Evolutionary conservation across 2,888 invertebrate species (phyloP), one percentile per base, ranked within the genome.

Genomic region (Chrysopilus asiliformis): DNA sequence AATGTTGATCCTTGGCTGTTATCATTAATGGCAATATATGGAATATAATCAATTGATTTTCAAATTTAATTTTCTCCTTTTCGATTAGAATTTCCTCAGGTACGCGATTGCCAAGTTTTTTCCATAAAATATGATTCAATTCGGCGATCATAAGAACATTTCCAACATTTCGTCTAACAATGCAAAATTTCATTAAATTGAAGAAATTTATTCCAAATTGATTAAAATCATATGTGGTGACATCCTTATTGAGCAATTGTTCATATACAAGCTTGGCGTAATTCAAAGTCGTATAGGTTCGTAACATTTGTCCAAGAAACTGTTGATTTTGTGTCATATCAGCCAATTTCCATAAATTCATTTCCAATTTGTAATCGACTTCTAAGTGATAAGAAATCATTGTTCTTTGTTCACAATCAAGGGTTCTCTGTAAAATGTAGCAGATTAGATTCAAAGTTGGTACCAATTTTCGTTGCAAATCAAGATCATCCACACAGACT

Each of bases 1-100:
- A 29, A 29, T 46, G 41, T 14, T 33, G 18, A 24, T 32, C 19
- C 33, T 71, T 48, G 24, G 70, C 56, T 24, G 68, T 60, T 24
- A 63, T 56, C 19, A 74, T 53, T 19, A 78, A 53, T 0, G 84
- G 83, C 29, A 79, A 56, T 10, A 81, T 57, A 52, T 77, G 71
- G 43, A 75, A 65, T 33, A 71, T 64, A 15, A 77, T 53, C 45
- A 78, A 58, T 53, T 77, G 74, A 50, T 72, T 71, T 46, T 73
- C 70, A 40, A 75, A 62, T 19, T 68, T 48, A 6, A 59, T 55
- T 1, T 50, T 47, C 32, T 62, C 55, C 26, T 57, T 52, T 43
- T 58, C 57, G 15, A 64, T 53, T 12, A 53, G 45, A 15, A 64
- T 53, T 45, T 62, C 57, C 18, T 50, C 49, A 9, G 61, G 58